Evolutionary conservation across 2,113 vertebrate genomes (phyloP), one percentile per base, ranked within the genome.

Genomic region (Pseudopodoces humilis): DNA sequence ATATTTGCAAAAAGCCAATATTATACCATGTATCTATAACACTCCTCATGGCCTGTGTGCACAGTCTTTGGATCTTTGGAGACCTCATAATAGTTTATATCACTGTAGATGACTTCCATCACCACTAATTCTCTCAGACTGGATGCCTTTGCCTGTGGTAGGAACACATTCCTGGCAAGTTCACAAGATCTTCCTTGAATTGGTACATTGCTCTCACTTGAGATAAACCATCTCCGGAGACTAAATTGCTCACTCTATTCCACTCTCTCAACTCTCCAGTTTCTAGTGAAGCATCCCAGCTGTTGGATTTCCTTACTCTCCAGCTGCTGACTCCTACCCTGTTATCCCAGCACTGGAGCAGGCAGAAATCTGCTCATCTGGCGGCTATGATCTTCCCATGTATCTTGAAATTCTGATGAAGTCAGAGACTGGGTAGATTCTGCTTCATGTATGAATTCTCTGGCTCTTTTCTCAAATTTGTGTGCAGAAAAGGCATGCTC

Each of bases 401-500:
- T 13, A 52, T 31, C 37, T 43, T 0, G 0, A 44, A 86, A 30
- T 77, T 44, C 72, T 52, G 63, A 44, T 22, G 31, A 86, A 33
- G 17, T 52, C 25, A 68, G 22, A 7, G 9, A 52, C 27, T 35
- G 14, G 37, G 33, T 50, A 60, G 46, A 37, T 86, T 52, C 46
- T 44, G 31, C 27, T 44, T 68, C 46, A 37, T 44, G 9, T 68
- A 35, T 18, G 53, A 86, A 59, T 77, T 35, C 25, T 76, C 44
- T 35, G 25, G 44, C 22, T 59, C 27, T 21, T 23, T 76, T 68
- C 23, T 52, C 31, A 33, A n/a, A 37, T 68, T n/a, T 74, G 15
- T 49, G 44, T 50, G 44, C 3, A 3, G 9, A 50, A 59, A 50
- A 82, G 30, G 46, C 15, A 50, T 0, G 0, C 15, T 43, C 15